Conservation (phyloP, 2,888 invertebrate genomes). For the Acrocyrtus sp. region DNA sequence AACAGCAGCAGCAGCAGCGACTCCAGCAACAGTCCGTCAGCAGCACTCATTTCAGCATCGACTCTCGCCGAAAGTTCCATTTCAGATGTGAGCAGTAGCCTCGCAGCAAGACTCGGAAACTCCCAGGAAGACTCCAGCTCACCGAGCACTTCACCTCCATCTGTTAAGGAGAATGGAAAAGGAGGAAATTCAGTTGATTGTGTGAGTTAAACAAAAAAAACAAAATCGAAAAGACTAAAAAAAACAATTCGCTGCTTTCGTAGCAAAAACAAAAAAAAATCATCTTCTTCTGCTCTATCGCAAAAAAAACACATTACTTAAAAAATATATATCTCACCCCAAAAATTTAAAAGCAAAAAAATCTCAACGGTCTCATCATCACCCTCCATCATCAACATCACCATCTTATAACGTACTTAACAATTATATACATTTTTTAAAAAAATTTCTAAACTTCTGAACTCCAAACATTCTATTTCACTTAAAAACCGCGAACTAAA, state of each 20-base stretch:
- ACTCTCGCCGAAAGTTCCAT: conserved; percentile 36
- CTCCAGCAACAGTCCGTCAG: too few relatives aligned
- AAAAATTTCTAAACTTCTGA: not conserved
- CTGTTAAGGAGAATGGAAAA: conserved; percentile 48
- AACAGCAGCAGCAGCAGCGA: conserved; percentile 27
- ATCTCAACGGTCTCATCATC: conserved; percentile 11
- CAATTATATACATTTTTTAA: not conserved
- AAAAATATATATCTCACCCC: not conserved
- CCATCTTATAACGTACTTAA: too few relatives aligned
- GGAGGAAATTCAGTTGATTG: conserved; percentile 46
- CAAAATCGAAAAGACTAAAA: conserved; percentile 8
- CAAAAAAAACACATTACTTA: not conserved
- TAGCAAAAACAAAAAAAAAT: not conserved
- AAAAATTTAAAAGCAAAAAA: conserved; percentile 15
- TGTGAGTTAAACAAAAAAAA: conserved; percentile 44
- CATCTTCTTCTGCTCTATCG: conserved; percentile 36
- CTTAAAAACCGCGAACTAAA: too few relatives aligned
- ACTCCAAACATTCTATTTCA: conserved; percentile 32
- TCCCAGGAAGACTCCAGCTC: conserved; percentile 23
- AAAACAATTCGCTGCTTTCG: conserved; percentile 8
- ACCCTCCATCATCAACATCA: not conserved
- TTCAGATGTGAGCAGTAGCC: conserved; percentile 33
- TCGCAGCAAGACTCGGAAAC: conserved; percentile 14
- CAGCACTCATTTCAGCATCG: conserved; percentile 19
- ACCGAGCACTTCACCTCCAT: conserved; percentile 12